Conservation (phyloP, 2,113 vertebrate genomes). For the Zingel zingel region DNA sequence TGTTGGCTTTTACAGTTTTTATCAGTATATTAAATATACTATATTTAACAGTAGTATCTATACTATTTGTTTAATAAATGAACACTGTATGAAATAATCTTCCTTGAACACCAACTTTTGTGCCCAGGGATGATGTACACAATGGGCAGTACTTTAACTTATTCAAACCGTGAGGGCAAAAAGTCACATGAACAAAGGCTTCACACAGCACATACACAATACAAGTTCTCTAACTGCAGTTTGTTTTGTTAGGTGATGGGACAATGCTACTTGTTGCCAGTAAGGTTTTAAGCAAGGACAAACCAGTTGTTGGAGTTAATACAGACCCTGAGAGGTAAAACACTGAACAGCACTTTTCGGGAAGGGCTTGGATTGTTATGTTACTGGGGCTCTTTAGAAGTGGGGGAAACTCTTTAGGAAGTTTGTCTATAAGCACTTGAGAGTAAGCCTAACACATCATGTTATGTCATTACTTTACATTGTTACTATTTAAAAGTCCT, state of each 20-base stretch:
- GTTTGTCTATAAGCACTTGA: neutral
- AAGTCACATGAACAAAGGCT: constrained; percentile 38
- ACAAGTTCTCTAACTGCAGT: constrained; percentile 48
- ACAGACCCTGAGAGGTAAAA: constrained; percentile 97
- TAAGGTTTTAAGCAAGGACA: constrained; percentile 94
- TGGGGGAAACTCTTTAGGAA: neutral
- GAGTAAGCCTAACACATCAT: neutral
- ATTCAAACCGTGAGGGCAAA: constrained; percentile 17
- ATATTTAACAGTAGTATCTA: neutral
- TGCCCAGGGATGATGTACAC: neutral
- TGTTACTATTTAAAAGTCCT: neutral
- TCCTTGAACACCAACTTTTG: constrained; percentile 18
- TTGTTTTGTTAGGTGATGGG: constrained; percentile 89
- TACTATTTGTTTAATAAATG: neutral
- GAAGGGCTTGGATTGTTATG: neutral
- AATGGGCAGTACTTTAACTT: constrained; percentile 2
- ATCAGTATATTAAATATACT: no score
- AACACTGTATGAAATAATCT: neutral
- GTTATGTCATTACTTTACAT: neutral
- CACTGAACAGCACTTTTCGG: constrained; percentile 2
- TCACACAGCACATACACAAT: constrained; percentile 42
- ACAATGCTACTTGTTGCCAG: constrained; percentile 98
- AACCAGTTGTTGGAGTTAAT: constrained; percentile 97
- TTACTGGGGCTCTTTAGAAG: neutral
- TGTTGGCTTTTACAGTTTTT: neutral